Percentiles rank a stretch among this genome's conserved stretches.
phyloP scores from a whole-genome alignment of 2,888 invertebrate species.

The Lasioglossum calceatum region DNA sequence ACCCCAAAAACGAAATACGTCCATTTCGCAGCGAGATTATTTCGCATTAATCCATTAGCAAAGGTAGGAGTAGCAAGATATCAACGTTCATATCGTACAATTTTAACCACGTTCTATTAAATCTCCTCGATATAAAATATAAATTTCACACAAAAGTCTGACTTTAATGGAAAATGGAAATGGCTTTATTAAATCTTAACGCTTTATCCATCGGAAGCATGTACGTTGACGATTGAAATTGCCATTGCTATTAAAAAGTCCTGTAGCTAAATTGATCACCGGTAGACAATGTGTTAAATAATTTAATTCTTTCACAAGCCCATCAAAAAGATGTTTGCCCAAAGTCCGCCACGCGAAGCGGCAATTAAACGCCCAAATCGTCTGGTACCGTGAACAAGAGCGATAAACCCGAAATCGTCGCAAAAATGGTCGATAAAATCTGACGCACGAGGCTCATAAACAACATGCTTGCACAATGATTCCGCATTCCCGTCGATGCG shows the following conservation, averaged over 20 bases:
- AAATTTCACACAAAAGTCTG: neutral
- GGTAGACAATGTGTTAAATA: neutral
- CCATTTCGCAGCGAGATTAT: neutral
- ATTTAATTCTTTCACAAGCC: neutral
- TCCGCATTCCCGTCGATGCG: neutral
- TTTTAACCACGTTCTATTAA: neutral
- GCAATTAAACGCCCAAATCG: neutral
- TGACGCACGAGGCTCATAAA: neutral
- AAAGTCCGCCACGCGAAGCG: neutral
- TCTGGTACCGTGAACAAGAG: neutral
- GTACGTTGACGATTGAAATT: too few relatives aligned
- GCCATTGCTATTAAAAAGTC: neutral
- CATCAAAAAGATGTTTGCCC: neutral
- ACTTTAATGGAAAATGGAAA: neutral
- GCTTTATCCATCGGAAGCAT: too few relatives aligned
- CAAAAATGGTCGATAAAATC: neutral
- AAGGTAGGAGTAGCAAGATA: neutral
- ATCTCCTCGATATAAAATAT: neutral
- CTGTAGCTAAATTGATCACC: neutral
- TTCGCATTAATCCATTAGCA: neutral
- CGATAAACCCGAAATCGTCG: neutral
- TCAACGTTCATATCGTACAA: neutral
- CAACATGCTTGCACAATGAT: neutral
- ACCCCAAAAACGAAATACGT: neutral
- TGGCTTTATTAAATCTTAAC: neutral